Percentiles rank a stretch among this genome's conserved stretches.
Evolutionary conservation across 2,797 vertebrate genomes (phyloP).

Genomic region (Sciaenops ocellatus): DNA sequence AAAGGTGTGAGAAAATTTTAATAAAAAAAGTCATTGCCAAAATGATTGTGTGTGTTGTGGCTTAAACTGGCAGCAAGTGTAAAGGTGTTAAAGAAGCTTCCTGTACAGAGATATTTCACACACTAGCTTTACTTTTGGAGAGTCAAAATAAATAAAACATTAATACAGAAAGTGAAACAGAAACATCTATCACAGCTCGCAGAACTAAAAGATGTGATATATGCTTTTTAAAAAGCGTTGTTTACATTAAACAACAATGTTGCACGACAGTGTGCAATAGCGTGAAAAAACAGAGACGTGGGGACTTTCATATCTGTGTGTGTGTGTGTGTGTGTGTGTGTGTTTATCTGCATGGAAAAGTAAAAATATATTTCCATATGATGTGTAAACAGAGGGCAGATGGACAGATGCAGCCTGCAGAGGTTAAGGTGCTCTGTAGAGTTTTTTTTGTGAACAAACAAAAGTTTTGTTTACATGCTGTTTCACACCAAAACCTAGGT

Average conservation of each 20-base stretch:
- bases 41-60: neutral
- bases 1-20: constrained; percentile 14
- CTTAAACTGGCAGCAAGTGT: neutral
- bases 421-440: neutral
- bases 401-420: neutral
- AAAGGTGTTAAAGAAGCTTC: neutral
- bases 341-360: neutral
- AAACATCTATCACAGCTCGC: neutral
- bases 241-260: neutral
- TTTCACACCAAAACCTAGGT: too few relatives aligned
- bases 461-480: too few relatives aligned
- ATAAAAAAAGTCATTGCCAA: neutral
- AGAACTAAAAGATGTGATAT: neutral
- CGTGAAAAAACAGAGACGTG: neutral
- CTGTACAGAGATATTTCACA: neutral
- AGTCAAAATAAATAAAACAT: neutral
- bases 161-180: neutral
- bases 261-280: too few relatives aligned
- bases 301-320: too few relatives aligned
- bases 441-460: too few relatives aligned
- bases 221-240: neutral
- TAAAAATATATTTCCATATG: neutral
- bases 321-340: too few relatives aligned
- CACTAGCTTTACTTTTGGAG: neutral
- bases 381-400: neutral